Evolutionary conservation across 2,113 vertebrate species (phyloP).

Genomic region (Okapia johnstoni): DNA sequence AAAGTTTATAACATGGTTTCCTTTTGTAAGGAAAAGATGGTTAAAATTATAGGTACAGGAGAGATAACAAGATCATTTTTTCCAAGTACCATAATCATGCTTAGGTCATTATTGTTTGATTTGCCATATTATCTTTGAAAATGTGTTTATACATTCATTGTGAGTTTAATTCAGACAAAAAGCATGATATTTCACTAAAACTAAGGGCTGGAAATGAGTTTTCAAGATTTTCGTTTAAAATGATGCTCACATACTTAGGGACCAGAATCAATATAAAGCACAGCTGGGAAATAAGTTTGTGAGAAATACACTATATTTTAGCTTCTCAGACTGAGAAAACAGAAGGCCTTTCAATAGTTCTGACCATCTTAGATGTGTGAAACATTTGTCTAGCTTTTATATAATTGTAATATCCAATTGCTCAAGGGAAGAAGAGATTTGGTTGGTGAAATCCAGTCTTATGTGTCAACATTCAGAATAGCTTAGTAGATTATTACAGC

Average conservation of each 20-base stretch:
- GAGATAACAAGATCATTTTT: neutral
- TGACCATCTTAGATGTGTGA: neutral
- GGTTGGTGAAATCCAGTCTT: neutral
- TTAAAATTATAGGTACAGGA: neutral
- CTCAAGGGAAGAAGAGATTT: neutral
- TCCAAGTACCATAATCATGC: neutral
- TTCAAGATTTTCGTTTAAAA: neutral
- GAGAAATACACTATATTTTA: neutral
- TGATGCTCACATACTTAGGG: neutral
- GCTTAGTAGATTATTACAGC: neutral
- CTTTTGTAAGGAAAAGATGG: conserved; percentile 4
- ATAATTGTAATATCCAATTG: neutral
- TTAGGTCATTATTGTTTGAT: neutral
- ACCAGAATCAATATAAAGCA: neutral
- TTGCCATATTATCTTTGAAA: neutral
- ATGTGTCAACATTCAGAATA: neutral
- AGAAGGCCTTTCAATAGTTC: neutral
- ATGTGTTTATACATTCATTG: conserved; percentile 6
- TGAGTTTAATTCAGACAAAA: neutral
- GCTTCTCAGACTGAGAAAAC: neutral
- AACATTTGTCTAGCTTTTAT: neutral
- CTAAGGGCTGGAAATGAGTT: neutral
- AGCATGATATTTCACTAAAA: neutral
- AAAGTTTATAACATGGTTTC: neutral
- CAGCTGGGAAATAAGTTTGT: neutral